Evolutionary conservation across 2,113 vertebrate genomes (phyloP).

Genomic region (Macroglossus sobrinus): DNA sequence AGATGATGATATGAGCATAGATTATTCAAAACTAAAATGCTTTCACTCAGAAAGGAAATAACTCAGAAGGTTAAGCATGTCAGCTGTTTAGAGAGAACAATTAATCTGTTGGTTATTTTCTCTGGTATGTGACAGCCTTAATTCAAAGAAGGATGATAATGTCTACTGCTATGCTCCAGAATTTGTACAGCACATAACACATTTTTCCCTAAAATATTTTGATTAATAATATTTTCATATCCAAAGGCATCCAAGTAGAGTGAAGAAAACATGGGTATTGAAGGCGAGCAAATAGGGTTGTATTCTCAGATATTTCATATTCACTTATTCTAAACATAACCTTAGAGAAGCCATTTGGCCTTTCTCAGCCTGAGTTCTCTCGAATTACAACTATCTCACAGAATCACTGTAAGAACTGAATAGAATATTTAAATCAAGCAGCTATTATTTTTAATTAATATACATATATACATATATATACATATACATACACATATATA

Average conservation of each 20-base stretch:
- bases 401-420: not conserved
- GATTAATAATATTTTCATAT: not conserved
- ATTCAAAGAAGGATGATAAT: not conserved
- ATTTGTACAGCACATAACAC: not conserved
- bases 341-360: not conserved
- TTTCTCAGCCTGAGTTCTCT: not conserved
- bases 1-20: not conserved
- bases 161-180: not conserved
- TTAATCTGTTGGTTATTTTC: constrained; percentile 31
- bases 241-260: not conserved
- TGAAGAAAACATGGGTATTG: not conserved
- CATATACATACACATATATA: too few relatives aligned
- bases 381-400: not conserved
- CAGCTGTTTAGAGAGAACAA: not conserved
- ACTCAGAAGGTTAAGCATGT: not conserved
- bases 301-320: not conserved
- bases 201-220: not conserved
- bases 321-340: not conserved
- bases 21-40: constrained; percentile 39
- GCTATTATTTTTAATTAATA: not conserved
- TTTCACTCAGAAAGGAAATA: constrained; percentile 23
- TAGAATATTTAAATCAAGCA: not conserved
- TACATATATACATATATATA: too few relatives aligned
- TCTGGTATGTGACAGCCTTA: constrained; percentile 8
- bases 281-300: not conserved